Percentiles rank a stretch among this genome's conserved stretches.
Evolutionary conservation across 2,797 vertebrate species (phyloP).

Genomic region (Thripadectes ignobilis): DNA sequence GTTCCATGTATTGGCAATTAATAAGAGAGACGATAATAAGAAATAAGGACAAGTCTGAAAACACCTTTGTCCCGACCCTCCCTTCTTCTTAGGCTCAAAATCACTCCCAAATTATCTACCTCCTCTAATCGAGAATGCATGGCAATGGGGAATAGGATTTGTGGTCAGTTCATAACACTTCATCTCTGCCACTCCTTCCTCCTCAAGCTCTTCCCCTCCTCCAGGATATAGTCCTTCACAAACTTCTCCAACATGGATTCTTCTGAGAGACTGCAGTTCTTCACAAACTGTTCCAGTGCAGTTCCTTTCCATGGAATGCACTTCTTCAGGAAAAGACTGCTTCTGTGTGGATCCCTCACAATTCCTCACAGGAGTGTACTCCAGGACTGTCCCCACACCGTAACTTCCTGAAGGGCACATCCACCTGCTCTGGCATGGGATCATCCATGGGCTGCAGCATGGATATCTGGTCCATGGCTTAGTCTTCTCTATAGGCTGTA

Average conservation of each 20-base stretch:
- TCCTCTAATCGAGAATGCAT: fast-evolving
- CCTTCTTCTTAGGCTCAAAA: not conserved
- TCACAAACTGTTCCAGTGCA: fast-evolving
- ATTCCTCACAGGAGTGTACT: not conserved
- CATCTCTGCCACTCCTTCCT: not conserved
- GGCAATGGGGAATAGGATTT: not conserved
- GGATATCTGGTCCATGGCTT: not conserved
- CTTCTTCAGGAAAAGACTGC: not conserved
- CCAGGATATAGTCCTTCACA: not conserved
- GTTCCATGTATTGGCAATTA: not conserved
- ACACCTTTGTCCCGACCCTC: fast-evolving
- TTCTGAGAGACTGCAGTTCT: not conserved
- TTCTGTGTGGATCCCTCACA: not conserved
- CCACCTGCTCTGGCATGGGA: not conserved
- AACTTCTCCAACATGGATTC: not conserved
- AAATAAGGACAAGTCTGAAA: not conserved
- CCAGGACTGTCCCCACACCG: fast-evolving
- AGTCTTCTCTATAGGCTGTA: not conserved
- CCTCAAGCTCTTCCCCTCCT: not conserved
- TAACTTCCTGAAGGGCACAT: not conserved
- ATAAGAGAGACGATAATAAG: not conserved
- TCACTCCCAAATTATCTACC: not conserved
- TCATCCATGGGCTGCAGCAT: not conserved
- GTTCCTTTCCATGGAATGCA: fast-evolving
- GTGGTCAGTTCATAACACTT: not conserved